Base-by-base conservation (phyloP, 2,113 vertebrate species). In the Falcunculus frontatus region DNA sequence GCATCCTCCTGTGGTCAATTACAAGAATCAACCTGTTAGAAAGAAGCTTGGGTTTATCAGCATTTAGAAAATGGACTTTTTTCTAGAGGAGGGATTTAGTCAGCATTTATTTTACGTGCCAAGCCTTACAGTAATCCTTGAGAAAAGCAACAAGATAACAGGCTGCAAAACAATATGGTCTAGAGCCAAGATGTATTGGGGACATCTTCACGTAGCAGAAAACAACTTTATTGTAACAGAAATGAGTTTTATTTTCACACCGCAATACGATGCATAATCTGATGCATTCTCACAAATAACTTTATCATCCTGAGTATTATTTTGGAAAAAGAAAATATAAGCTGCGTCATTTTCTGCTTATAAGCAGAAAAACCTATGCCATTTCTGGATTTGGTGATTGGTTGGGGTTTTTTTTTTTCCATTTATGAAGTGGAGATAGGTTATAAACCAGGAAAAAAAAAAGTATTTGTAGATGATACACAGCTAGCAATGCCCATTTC, bases 391-490 rank as follows among this genome's bases (percentile, higher is more conserved):
- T 73, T 77, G 41, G 29, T 15, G 29, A 25, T 19, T 82, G 29
- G 10, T 22, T 55, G 10, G 16, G 2, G 3, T 21, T 59, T 12
- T 4, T 4, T 63, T 63, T 53, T 47, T 35, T 17, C 5, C n/a
- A 97, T 97, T 98, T 98, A 97, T 98, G 97, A 96, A 95, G 95
- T 90, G 86, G 95, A 97, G 97, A 95, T 90, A 98, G 79, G 95
- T 96, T 98, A 98, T 98, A 98, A 98, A 98, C 98, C 98, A 98
- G 98, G 20, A 72, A 39, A 39, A 68, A 59, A 63, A 52, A 39
- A 97, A 92, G 98, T 98, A 98, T 98, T 98, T 98, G 97, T 97
- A 97, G 98, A 98, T 98, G 97, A 98, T 98, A 97, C 97, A 97
- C 92, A 97, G 96, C 96, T 80, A 88, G 92, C 96, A 98, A 97